Conservation (phyloP, 1,140 invertebrate species). For the Bombus confusus region DNA sequence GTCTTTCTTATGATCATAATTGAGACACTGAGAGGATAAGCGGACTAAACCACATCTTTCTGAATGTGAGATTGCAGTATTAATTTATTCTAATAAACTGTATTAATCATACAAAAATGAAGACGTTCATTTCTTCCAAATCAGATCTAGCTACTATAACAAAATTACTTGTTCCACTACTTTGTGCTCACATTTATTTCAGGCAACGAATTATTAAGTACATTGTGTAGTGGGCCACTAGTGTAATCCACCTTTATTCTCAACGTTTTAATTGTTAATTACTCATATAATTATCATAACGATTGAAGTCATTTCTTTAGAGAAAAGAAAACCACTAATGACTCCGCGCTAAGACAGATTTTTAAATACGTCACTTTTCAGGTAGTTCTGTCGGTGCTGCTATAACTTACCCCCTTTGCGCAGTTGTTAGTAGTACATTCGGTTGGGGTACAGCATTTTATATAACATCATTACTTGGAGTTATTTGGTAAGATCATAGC, state of each 20-base stretch:
- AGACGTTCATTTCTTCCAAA: background rate
- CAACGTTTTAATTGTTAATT: background rate
- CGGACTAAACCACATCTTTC: background rate
- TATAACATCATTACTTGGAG: slow-evolving; percentile 85
- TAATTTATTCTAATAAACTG: background rate
- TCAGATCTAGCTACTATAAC: background rate
- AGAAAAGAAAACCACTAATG: background rate
- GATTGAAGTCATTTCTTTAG: background rate
- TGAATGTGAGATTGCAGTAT: background rate
- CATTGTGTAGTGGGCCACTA: too few species aligned
- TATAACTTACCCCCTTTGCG: slow-evolving; percentile 87
- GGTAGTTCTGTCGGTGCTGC: slow-evolving; percentile 88
- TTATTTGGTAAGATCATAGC: slow-evolving; percentile 84
- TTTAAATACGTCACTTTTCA: slow-evolving; percentile 67
- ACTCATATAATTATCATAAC: background rate
- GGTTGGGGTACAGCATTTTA: slow-evolving; percentile 92
- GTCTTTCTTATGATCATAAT: background rate
- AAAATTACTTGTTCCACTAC: background rate
- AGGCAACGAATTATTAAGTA: background rate
- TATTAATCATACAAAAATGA: too few species aligned
- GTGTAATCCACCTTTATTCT: too few species aligned
- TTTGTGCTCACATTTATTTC: background rate
- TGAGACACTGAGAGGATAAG: background rate
- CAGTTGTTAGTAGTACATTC: slow-evolving; percentile 84
- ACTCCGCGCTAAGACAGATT: background rate